Base-by-base conservation (phyloP, 2,797 vertebrate genomes). In the Basileuterus tristriatus region DNA sequence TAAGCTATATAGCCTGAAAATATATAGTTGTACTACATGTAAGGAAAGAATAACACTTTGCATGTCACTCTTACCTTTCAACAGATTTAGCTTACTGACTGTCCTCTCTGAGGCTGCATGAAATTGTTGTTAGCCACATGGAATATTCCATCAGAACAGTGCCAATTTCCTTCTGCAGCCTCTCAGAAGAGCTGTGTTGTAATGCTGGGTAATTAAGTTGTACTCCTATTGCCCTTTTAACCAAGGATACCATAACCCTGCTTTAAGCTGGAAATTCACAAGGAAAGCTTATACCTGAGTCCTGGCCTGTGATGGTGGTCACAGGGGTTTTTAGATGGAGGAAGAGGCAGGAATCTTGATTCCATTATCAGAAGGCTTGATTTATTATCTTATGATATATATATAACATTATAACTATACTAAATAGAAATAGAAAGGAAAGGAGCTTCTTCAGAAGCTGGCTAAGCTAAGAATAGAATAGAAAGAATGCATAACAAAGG, bases 181-280 rank as follows among this genome's bases (percentile, higher is more conserved):
- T 90, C 77, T 90, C 83, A 76, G 69, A 95, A 86, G 63, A 94
- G 77, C 67, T 90, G 55, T 0, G 0, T 79, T 92, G 65, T 68
- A 89, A 68, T 77, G 89, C 78, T 29, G 29, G 52, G 29, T 94
- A 92, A 96, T 93, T 94, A 96, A 94, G 23, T 85, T 75, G 49
- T 55, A 37, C 30, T 87, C 87, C 49, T 85, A 7, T 44, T 80
- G 68, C 58, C 53, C n/a, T 95, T 94, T 95, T 83, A 87, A 70
- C 71, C 60, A 94, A 92, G 81, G 60, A 43, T 89, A 43, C 15
- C 20, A 56, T 77, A 62, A 94, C 77, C 49, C 92, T 93, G n/a
- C 68, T 96, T 75, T 87, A 72, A 83, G 72, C 52, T 53, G 67
- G n/a, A 56, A 60, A 94, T 50, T 74, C 68, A 43, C 15, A 30